Evolutionary conservation across 2,888 invertebrate genomes (phyloP), one percentile per base, ranked within the genome.

Genomic region (Petrolisthes manimaculis): DNA sequence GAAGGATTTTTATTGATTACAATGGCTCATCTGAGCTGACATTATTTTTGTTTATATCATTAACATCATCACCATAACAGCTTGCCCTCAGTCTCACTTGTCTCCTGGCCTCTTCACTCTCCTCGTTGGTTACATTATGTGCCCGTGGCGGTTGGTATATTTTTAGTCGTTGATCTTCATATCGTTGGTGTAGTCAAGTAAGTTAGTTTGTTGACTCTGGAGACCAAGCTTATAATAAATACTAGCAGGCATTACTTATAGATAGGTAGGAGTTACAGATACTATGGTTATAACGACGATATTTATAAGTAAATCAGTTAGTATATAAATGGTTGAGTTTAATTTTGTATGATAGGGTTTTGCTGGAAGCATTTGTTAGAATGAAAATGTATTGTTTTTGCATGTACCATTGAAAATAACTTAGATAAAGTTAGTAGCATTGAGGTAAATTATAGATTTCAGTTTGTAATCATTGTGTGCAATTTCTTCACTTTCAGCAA

Each of bases 91-190:
- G 55, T 61, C 24, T 14, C 71, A 55, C 80, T 86, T 74, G 55
- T 56, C 61, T 71, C 37, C 24, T 69, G 54, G 74, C 75, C 74
- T 84, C 67, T 84, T 54, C 83, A 71, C 74, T 80, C 84, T 75
- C 75, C 81, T 84, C 71, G 55, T 80, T 80, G 53, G 79, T 80
- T 88, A 80, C 84, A 84, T 53, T 81, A 61, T 84, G 84, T 84
- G 88, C 88, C 88, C 88, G 80, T 84, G 81, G 88, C 88, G 84
- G 84, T 88, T 88, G 84, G 88, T 84, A 71, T 84, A 77, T 88
- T 88, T 88, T 88, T 88, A 88, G 88, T 80, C 88, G 84, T 88
- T 88, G 84, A 88, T 84, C 88, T 88, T 88, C 84, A 88, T 84
- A 88, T 88, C 88, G 88, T 88, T 88, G 88, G 88, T 88, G 84